Base-by-base conservation (phyloP, 2,888 invertebrate species). In the Micoletzkya japonica region DNA sequence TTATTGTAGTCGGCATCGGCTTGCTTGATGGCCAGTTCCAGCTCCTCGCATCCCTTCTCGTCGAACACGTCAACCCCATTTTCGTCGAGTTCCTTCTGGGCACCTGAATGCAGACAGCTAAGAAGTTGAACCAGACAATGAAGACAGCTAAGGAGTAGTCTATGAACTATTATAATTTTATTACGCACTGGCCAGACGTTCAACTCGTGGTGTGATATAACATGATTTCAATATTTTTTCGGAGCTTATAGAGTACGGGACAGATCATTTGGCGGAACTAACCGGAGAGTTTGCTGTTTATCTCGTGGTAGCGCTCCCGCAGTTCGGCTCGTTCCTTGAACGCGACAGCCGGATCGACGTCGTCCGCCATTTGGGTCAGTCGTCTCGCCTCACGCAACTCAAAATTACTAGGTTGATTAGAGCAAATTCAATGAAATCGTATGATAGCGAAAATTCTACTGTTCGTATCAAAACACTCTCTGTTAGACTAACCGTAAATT, bases 261-360 rank as follows among this genome's bases (percentile, higher is more conserved):
- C n/a, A n/a, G n/a, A n/a, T n/a, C n/a, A n/a, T n/a, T n/a, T n/a
- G n/a, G n/a, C n/a, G n/a, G n/a, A 39, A 14, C 17, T 50, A 17
- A 64, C 64, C 64, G 10, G 7, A 14, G 34, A 64, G 36, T 36
- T 64, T 64, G 36, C 4, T 34, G 34, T 20, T 64, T 36, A 64
- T 52, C 10, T 32, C 37, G 52, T 24, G 39, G 64, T 64, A 64
- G 2, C 37, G 52, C 44, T 64, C 64, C 10, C 64, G 50, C 2
- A 64, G 34, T 24, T 64, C 64, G 24, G 64, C 34, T n/a, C 64
- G 64, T 36, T 64, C 64, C 28, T 36, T 50, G 26, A 36, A 64
- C 1, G 50, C 36, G 2, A 28, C 52, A 36, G 26, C 36, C 14
- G 52, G 52, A 26, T 64, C 52, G 24, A 34, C 20, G n/a, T 36